A percentile compares a stretch with the other conserved stretches of the same genome.
These are phyloP conservation scores for Drosophila ficusphila DNA, from an alignment of 1,140 invertebrate species.

Conservation along the genomic window DNA sequence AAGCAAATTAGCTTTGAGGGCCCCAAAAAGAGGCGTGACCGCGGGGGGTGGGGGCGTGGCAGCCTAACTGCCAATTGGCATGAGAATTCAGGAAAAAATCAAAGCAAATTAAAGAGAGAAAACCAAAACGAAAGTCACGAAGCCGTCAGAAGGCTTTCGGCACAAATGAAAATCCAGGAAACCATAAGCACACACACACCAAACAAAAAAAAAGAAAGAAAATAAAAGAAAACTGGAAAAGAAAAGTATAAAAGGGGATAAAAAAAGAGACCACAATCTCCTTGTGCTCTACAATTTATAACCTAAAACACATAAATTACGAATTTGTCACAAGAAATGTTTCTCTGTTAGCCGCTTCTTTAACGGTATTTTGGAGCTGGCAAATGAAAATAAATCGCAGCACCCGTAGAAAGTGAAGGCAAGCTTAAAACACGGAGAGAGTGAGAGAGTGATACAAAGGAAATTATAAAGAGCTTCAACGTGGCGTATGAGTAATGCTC, in stretches of 20 bases:
- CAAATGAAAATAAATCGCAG: constrained; percentile 72
- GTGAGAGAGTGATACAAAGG: not conserved
- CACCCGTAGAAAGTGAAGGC: constrained; percentile 3
- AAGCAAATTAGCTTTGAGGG: constrained; percentile 54
- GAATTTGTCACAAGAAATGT: constrained; percentile 66
- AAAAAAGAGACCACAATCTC: constrained; percentile 29
- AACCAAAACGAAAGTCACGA: constrained; percentile 31
- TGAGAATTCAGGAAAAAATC: constrained; percentile 53
- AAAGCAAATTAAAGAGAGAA: constrained; percentile 46
- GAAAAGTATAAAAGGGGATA: not conserved
- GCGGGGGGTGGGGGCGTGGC: not conserved
- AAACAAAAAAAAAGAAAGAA: not conserved
- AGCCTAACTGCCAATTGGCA: constrained; percentile 59
- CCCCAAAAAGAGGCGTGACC: constrained; percentile 21
- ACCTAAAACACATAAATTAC: constrained; percentile 68
- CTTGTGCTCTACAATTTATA: constrained; percentile 60
- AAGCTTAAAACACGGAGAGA: not conserved
- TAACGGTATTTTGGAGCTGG: constrained; percentile 64
- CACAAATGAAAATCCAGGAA: constrained; percentile 34
- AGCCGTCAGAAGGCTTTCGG: constrained; percentile 11
- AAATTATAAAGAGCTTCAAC: constrained; percentile 23
- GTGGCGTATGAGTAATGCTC: constrained; percentile 37
- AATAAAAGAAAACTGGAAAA: not conserved
- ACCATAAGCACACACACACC: constrained; percentile 16
- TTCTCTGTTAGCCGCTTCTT: constrained; percentile 62